Conservation (phyloP, 2,888 invertebrate genomes). For the Sesia bembeciformis region DNA sequence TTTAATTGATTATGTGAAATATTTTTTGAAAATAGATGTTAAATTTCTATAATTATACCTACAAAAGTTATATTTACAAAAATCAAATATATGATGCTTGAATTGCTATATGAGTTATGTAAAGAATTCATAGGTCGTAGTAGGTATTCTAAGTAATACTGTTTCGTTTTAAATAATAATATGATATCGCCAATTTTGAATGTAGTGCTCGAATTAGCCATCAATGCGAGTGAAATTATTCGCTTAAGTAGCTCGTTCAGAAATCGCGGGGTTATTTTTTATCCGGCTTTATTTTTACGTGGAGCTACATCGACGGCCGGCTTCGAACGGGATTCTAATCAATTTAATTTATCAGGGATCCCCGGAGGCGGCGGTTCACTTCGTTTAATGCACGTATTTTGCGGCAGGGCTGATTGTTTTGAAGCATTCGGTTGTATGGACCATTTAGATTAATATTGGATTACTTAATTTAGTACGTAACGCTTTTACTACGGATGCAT, state of each 20-base stretch:
- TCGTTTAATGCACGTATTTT: conserved; percentile 75
- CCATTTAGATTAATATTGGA: conserved; percentile 75
- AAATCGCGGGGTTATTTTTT: conserved; percentile 59
- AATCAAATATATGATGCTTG: too few species aligned
- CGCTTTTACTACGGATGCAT: not conserved
- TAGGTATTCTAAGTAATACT: too few species aligned
- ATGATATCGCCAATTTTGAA: not conserved
- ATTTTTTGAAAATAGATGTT: too few species aligned
- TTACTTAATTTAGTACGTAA: conserved; percentile 64
- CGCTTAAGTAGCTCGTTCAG: conserved; percentile 30
- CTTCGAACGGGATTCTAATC: conserved; percentile 73
- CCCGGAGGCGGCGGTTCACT: conserved; percentile 72
- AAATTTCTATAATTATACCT: too few species aligned
- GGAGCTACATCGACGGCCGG: conserved; percentile 55
- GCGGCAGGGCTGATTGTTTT: conserved; percentile 73
- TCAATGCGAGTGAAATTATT: conserved; percentile 17
- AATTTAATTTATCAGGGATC: conserved; percentile 75
- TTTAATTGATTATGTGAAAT: too few species aligned
- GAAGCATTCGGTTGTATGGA: conserved; percentile 73
- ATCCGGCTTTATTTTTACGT: conserved; percentile 65
- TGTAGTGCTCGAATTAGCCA: not conserved
- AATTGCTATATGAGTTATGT: too few species aligned
- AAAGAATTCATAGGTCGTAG: too few species aligned
- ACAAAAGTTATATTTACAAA: too few species aligned
- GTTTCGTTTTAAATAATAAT: too few species aligned